A percentile compares a stretch with the other conserved stretches of the same genome.
Conservation (phyloP, 2,888 invertebrate species). For the Mythimna albipuncta region DNA sequence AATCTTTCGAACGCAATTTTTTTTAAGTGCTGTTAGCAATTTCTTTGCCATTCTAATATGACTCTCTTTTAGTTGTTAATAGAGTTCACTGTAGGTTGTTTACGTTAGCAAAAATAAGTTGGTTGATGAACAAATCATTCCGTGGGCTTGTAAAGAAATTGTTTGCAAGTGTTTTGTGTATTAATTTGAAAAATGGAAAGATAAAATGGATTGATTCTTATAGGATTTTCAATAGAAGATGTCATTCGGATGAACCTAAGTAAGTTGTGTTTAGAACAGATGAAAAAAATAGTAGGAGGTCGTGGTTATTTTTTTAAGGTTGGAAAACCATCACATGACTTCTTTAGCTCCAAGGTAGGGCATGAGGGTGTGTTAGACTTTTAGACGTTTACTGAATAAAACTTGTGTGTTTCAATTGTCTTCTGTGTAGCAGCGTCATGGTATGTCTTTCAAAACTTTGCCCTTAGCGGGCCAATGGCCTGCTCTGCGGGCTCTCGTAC, state of each 20-base stretch:
- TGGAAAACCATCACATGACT: not conserved
- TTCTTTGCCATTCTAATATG: slow-evolving; percentile 26
- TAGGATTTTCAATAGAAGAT: slow-evolving; percentile 10
- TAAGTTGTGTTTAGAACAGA: not conserved
- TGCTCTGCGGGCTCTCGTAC: no score
- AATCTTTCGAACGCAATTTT: slow-evolving; percentile 62
- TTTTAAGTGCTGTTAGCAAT: slow-evolving; percentile 32
- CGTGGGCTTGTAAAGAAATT: slow-evolving; percentile 70
- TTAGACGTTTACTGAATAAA: not conserved
- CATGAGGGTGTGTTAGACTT: not conserved
- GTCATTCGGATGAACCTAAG: not conserved
- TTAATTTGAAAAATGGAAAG: slow-evolving; percentile 64
- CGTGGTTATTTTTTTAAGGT: not conserved
- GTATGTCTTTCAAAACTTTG: no score
- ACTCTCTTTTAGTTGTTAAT: not conserved
- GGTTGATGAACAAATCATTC: slow-evolving; percentile 70
- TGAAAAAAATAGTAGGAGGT: not conserved
- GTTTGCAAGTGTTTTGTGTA: slow-evolving; percentile 73
- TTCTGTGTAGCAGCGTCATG: no score
- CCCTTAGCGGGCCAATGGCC: no score
- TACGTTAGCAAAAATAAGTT: slow-evolving; percentile 33
- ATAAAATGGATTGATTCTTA: slow-evolving; percentile 65
- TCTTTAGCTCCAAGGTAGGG: not conserved
- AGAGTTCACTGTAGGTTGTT: slow-evolving; percentile 13
- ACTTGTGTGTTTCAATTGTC: no score